Percentiles rank a stretch among this genome's conserved stretches.
These are phyloP conservation scores for Diplosoma virens DNA, from an alignment of 23 tunicate species.

Conservation along the genomic window DNA sequence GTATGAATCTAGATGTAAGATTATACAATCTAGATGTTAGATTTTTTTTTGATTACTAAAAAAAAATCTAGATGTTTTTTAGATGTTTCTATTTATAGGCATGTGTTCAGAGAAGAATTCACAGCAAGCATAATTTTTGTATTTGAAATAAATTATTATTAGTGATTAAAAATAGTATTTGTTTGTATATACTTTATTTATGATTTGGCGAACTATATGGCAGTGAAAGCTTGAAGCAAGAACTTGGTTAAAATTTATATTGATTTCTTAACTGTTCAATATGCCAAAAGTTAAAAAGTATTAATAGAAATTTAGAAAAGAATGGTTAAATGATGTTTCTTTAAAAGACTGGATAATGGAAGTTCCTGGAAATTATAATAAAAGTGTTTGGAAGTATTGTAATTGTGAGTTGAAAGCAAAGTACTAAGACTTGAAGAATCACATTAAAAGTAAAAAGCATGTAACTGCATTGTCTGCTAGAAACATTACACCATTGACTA, in stretches of 20 bases:
- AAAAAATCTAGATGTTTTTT: neutral
- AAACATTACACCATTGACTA: neutral
- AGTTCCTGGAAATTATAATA: neutral
- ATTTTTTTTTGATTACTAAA: neutral
- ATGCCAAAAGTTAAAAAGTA: constrained; percentile 3
- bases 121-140: neutral
- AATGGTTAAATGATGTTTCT: neutral
- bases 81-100: neutral
- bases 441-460: neutral
- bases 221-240: too few relatives aligned
- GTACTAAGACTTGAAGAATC: neutral
- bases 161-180: neutral
- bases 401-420: constrained; percentile 5
- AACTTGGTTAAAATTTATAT: too few relatives aligned
- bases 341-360: constrained; percentile 1
- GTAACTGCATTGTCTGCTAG: neutral
- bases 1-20: neutral
- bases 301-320: too few relatives aligned
- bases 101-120: neutral
- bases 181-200: neutral
- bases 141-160: too few relatives aligned
- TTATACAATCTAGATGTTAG: neutral
- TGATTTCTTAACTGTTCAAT: neutral
- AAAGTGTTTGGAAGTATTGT: neutral
- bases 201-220: neutral